Percentiles rank a stretch among this genome's conserved stretches.
These are phyloP conservation scores for Tichodroma muraria DNA, from an alignment of 2,113 vertebrate species.

Conservation along the genomic window DNA sequence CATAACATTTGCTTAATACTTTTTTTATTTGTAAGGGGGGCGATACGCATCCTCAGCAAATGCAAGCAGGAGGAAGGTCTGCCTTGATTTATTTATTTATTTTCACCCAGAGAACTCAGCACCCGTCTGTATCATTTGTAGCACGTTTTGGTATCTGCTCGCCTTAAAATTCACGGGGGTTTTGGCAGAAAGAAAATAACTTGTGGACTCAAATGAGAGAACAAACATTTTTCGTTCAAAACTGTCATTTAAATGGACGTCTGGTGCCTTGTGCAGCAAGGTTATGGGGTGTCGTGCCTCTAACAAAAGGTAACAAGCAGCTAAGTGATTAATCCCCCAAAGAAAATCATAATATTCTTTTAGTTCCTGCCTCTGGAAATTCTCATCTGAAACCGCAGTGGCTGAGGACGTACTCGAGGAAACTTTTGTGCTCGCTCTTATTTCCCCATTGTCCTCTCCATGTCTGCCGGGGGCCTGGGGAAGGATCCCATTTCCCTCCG, in stretches of 20 bases:
- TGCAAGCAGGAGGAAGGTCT: background rate
- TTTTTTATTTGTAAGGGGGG: constrained; percentile 70
- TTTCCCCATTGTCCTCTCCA: background rate
- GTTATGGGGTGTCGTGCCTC: background rate
- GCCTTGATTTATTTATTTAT: background rate
- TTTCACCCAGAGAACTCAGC: background rate
- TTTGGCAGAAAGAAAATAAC: background rate
- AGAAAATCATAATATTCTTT: constrained; percentile 37
- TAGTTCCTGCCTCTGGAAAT: constrained; percentile 32
- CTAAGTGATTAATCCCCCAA: constrained; percentile 34
- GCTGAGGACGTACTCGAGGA: background rate
- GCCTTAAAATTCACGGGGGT: background rate
- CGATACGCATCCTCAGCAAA: constrained; percentile 71
- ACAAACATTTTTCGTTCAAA: background rate
- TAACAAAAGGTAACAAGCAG: constrained; percentile 27
- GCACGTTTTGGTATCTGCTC: background rate
- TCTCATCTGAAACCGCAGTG: background rate
- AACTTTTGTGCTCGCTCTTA: constrained; percentile 10
- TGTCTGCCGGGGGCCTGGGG: constrained; percentile 1
- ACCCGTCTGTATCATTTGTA: background rate
- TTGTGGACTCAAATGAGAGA: background rate
- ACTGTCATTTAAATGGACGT: constrained; percentile 1
- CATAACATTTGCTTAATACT: constrained; percentile 74
- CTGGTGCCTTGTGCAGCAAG: background rate
- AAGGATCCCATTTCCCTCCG: constrained; percentile 15